These are phyloP conservation scores for Falcunculus frontatus DNA, from an alignment of 2,113 vertebrate species.

Conservation along the genomic window DNA sequence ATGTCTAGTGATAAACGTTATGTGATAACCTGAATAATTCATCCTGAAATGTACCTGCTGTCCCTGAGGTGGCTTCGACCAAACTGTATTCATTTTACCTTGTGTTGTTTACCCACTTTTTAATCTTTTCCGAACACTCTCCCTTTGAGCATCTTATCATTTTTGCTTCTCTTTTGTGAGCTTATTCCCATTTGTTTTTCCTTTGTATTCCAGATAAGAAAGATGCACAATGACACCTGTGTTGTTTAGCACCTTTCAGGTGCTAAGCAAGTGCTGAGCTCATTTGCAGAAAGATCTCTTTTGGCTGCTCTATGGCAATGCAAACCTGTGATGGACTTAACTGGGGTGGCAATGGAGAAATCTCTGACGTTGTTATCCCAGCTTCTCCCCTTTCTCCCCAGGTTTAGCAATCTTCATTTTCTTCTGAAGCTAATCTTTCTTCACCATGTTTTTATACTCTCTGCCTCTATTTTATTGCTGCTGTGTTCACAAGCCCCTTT, in stretches of 20 bases:
- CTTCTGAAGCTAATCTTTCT: not conserved
- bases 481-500: not conserved
- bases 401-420: not conserved
- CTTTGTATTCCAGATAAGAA: not conserved
- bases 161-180: conserved; percentile 6
- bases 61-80: not conserved
- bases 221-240: not conserved
- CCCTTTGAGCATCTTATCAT: not conserved
- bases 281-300: not conserved
- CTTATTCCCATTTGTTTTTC: conserved; percentile 7
- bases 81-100: not conserved
- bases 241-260: not conserved
- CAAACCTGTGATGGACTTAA: not conserved
- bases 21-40: conserved; percentile 13
- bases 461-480: not conserved
- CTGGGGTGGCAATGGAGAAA: not conserved
- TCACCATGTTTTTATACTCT: not conserved
- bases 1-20: not conserved
- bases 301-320: not conserved
- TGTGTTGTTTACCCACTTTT: not conserved
- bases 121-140: not conserved
- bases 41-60: not conserved
- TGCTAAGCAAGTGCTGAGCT: not conserved
- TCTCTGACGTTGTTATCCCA: not conserved
- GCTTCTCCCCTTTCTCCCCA: not conserved